A percentile compares a stretch with the other conserved stretches of the same genome.
Conservation (phyloP, 2,888 invertebrate species). For the Prostheceraeus crozeri region DNA sequence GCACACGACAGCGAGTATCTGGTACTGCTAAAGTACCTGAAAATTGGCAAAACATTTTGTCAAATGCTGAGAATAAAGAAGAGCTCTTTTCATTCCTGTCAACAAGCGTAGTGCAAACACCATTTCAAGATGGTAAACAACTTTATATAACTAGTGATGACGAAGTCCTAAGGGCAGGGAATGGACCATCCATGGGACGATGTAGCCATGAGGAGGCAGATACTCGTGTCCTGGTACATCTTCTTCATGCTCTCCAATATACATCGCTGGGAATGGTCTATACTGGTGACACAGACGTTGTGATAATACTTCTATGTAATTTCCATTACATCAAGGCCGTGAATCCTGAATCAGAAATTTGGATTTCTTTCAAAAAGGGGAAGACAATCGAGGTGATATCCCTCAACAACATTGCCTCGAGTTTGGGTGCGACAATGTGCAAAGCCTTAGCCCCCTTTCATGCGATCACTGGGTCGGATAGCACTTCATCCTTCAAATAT, state of each 20-base stretch:
- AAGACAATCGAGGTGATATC: slow-evolving; percentile 37
- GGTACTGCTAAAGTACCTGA: too few relatives aligned
- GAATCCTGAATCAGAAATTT: slow-evolving; percentile 36
- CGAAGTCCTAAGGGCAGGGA: slow-evolving; percentile 16
- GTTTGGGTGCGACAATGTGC: slow-evolving; percentile 37
- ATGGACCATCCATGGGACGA: slow-evolving; percentile 25
- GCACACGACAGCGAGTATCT: too few relatives aligned
- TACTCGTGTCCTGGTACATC: slow-evolving; percentile 35
- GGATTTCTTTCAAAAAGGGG: slow-evolving; percentile 36
- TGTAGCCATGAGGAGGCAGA: slow-evolving; percentile 37
- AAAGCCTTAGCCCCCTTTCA: slow-evolving; percentile 39
- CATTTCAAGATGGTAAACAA: slow-evolving; percentile 19
- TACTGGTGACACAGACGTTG: slow-evolving; percentile 32
- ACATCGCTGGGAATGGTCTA: slow-evolving; percentile 25
- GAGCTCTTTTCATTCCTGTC: slow-evolving; percentile 35
- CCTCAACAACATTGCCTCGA: slow-evolving; percentile 36
- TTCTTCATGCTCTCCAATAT: slow-evolving; percentile 35
- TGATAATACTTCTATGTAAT: slow-evolving; percentile 32
- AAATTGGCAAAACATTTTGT: too few relatives aligned
- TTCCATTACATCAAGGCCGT: slow-evolving; percentile 35
- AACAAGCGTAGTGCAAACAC: slow-evolving; percentile 25
- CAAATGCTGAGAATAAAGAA: too few relatives aligned
- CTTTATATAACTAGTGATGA: slow-evolving; percentile 29
- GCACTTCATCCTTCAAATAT: slow-evolving; percentile 36
- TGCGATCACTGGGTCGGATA: slow-evolving; percentile 40